phyloP scores from a whole-genome alignment of 2,888 invertebrate genomes.

The Thereva nobilitata region DNA sequence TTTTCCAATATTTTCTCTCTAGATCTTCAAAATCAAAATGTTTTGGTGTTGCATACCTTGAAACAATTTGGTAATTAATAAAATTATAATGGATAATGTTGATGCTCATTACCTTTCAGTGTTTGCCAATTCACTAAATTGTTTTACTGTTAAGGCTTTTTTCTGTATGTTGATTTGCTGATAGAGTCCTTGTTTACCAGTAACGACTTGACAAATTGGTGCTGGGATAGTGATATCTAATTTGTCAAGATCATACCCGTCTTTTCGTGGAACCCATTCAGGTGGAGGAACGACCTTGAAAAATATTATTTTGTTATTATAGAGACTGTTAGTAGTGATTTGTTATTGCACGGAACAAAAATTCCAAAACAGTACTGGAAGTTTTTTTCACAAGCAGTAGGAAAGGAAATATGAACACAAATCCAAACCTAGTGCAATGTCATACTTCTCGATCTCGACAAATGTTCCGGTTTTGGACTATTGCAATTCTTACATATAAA shows the following conservation, averaged over 20 bases:
- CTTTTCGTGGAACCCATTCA: slow-evolving; percentile 90
- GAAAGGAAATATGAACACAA: too few species aligned
- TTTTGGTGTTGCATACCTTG: slow-evolving; percentile 71
- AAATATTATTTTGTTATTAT: slow-evolving; percentile 10
- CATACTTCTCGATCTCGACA: too few species aligned
- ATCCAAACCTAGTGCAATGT: too few species aligned
- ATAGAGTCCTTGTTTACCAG: slow-evolving; percentile 93
- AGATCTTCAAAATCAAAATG: slow-evolving; percentile 87
- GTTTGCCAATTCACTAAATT: slow-evolving; percentile 84
- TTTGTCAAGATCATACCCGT: slow-evolving; percentile 81
- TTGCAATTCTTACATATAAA: too few species aligned
- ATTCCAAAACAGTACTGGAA: too few species aligned
- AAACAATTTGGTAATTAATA: background rate
- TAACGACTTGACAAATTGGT: slow-evolving; percentile 93
- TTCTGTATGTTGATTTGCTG: slow-evolving; percentile 97
- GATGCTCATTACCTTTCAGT: slow-evolving; percentile 64
- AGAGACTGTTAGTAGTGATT: too few species aligned
- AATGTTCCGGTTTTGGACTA: too few species aligned
- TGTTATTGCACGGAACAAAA: too few species aligned
- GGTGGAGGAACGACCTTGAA: slow-evolving; percentile 87
- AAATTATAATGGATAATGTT: background rate
- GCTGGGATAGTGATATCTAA: slow-evolving; percentile 87
- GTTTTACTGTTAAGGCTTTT: slow-evolving; percentile 85
- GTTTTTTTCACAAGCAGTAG: too few species aligned
- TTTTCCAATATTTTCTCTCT: slow-evolving; percentile 97